These are phyloP conservation scores for Alectoris magna DNA, from an alignment of 2,797 vertebrate species.

Conservation along the genomic window DNA sequence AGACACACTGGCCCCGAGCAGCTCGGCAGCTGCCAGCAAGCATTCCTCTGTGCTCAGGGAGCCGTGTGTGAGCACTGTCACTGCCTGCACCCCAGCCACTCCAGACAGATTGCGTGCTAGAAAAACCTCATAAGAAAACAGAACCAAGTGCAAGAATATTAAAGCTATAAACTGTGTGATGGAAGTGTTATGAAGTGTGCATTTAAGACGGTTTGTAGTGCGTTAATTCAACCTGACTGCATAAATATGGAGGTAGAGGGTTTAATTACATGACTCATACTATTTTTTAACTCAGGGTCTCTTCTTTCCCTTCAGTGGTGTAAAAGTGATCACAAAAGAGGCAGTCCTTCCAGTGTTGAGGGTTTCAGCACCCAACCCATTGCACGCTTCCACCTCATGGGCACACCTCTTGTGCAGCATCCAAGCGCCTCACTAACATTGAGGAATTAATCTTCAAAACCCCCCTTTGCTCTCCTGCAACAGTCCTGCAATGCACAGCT, in stretches of 20 bases:
- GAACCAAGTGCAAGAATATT: background rate
- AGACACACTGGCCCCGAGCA: background rate
- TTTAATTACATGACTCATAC: background rate
- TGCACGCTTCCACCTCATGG: background rate
- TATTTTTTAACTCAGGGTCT: background rate
- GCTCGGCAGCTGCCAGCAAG: background rate
- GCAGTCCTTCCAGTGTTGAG: background rate
- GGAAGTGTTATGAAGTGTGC: background rate
- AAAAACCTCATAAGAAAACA: background rate
- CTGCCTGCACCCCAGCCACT: background rate
- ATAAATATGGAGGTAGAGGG: background rate
- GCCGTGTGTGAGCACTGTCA: background rate
- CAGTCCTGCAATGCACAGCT: background rate
- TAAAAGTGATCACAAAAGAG: background rate
- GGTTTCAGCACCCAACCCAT: background rate
- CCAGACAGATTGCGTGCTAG: background rate
- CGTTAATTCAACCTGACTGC: background rate
- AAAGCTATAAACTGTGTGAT: constrained; percentile 7
- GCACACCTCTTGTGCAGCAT: background rate
- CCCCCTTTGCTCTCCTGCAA: background rate
- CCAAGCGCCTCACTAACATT: background rate
- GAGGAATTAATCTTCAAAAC: background rate
- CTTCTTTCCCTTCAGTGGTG: background rate
- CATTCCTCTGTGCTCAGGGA: background rate
- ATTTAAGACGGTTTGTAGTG: background rate